Evolutionary conservation across 2,888 invertebrate species (phyloP), one percentile per base, ranked within the genome.

Genomic region (Cataglyphis albicans): DNA sequence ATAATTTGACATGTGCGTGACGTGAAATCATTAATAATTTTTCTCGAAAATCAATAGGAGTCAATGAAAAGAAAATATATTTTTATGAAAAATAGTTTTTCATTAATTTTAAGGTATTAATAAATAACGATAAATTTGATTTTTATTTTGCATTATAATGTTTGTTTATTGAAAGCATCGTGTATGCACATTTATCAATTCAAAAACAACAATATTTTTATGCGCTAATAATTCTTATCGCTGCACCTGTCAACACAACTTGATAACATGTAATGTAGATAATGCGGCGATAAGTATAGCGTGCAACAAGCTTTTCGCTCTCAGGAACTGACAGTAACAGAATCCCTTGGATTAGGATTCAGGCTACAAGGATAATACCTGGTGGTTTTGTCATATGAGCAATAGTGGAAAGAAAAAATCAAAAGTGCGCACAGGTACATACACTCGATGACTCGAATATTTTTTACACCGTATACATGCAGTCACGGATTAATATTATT

Each of bases 321-420:
- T 67, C 3, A 55, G 25, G 52, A 29, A 12, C 52, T 76, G 76
- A 76, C 76, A 76, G 21, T 12, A 55, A n/a, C 29, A n/a, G 7
- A 76, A 76, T 67, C 67, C 38, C 38, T 25, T 7, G 67, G 35
- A 76, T 76, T 76, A 76, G 67, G 55, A 67, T 15, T n/a, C 38
- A 6, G 38, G 76, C 29, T 55, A 38, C 25, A 67, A 38, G 38
- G 38, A 29, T 67, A 76, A 55, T 44, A 81, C 44, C 52, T n/a
- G 29, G 73, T 5, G 85, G 75, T 80, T 82, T 76, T 67, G 67
- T 61, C 81, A 87, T 80, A 85, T 75, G 83, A 82, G 81, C 64
- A 67, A 38, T 21, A 38, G 35, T 41, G 55, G 76, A 70, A 55
- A 67, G 70, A 81, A 80, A 21, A 25, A 67, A 55, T 57, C 70